phyloP scores from a whole-genome alignment of 2,797 vertebrate species.

The Myoxocephalus aenaeus region DNA sequence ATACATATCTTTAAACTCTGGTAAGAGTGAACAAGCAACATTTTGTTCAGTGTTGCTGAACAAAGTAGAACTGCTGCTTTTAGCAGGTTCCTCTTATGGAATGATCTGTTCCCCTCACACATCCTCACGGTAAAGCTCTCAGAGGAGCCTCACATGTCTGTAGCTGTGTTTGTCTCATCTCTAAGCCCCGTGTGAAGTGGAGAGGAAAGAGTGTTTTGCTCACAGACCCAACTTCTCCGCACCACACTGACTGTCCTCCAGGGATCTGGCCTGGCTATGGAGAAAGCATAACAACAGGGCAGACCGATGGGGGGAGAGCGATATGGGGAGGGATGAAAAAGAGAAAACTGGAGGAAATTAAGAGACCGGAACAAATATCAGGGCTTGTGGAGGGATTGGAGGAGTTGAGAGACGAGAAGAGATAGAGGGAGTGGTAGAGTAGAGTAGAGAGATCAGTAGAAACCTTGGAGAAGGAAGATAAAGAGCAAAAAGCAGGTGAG shows the following conservation, averaged over 20 bases:
- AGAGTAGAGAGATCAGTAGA: constrained; percentile 6
- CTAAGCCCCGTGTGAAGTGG: constrained; percentile 74
- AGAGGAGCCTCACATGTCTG: constrained; percentile 62
- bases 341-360: constrained; percentile 45
- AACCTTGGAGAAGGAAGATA: constrained; percentile 18
- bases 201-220: constrained; percentile 75
- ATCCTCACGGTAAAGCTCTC: constrained; percentile 47
- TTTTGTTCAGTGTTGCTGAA: constrained; percentile 45
- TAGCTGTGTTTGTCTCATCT: constrained; percentile 71
- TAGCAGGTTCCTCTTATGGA: constrained; percentile 56
- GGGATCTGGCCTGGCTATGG: constrained; percentile 58
- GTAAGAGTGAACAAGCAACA: constrained; percentile 23
- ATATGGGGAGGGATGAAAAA: constrained; percentile 27
- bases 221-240: constrained; percentile 54
- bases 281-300: constrained; percentile 41
- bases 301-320: constrained; percentile 32
- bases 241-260: constrained; percentile 52
- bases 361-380: constrained; percentile 45
- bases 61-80: constrained; percentile 53
- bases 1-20: constrained; percentile 4
- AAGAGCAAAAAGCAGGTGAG: constrained; percentile 2
- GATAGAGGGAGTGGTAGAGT: neutral
- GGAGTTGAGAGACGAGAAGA: constrained; percentile 14
- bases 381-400: constrained; percentile 29
- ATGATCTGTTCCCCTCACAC: constrained; percentile 58